Evolutionary conservation across 2,888 invertebrate genomes (phyloP).

Genomic region (Drosophila nigritarsus): DNA sequence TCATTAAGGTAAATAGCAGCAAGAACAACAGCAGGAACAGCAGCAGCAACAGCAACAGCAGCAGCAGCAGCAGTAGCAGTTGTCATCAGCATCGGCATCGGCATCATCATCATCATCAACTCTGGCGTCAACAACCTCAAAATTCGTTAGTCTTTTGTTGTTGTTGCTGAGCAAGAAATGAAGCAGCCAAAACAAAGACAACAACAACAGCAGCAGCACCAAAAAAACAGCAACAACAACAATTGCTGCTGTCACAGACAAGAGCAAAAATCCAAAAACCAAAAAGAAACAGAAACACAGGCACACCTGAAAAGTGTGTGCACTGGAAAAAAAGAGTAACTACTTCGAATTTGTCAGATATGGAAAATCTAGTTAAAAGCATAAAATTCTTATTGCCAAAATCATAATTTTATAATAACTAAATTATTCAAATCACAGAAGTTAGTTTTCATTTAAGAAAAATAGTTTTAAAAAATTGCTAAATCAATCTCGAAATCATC

Average conservation of each 20-base stretch:
- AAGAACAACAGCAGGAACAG: constrained; percentile 29
- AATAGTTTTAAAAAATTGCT: background rate
- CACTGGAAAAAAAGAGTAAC: constrained; percentile 4
- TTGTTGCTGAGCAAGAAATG: constrained; percentile 50
- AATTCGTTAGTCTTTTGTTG: constrained; percentile 46
- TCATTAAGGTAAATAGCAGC: constrained; percentile 79
- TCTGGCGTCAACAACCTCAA: constrained; percentile 73
- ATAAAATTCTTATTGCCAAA: fast-evolving
- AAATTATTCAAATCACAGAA: background rate
- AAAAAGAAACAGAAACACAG: constrained; percentile 16
- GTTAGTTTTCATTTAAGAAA: background rate
- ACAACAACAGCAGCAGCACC: constrained; percentile 21
- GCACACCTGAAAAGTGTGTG: constrained; percentile 56
- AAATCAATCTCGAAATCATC: background rate
- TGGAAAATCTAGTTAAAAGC: background rate
- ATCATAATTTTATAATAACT: background rate
- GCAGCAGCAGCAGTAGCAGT: constrained; percentile 50
- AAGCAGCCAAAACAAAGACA: constrained; percentile 55
- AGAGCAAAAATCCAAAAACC: constrained; percentile 35
- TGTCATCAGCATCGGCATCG: constrained; percentile 60
- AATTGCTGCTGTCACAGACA: constrained; percentile 64
- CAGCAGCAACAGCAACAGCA: constrained; percentile 44
- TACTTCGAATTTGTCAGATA: background rate
- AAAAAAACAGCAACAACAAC: constrained; percentile 48
- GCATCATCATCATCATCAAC: constrained; percentile 63